Evolutionary conservation across 2,888 invertebrate species (phyloP).

Genomic region (Drosophila neotestacea): DNA sequence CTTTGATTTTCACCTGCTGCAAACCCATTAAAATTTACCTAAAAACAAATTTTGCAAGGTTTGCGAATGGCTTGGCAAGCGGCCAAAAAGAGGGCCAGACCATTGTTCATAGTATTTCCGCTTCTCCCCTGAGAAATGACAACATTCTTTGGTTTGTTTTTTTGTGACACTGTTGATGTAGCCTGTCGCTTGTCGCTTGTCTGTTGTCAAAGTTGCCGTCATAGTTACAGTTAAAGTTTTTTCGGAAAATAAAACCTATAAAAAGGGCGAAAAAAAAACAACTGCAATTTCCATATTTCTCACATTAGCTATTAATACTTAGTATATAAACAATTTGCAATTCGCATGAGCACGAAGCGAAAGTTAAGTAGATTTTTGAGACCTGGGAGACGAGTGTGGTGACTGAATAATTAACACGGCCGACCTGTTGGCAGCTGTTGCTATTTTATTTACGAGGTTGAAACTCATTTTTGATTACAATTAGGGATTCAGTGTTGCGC

Average conservation of each 20-base stretch:
- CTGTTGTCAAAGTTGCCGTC: conserved; percentile 38
- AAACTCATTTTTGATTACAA: conserved; percentile 34
- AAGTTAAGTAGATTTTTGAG: conserved; percentile 23
- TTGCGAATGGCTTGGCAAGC: conserved; percentile 55
- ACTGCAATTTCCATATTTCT: conserved; percentile 63
- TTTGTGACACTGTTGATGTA: conserved; percentile 13
- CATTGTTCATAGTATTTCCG: conserved; percentile 47
- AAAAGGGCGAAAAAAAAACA: neutral
- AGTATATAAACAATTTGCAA: conserved; percentile 68
- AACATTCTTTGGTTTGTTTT: conserved; percentile 28
- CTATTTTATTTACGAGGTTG: conserved; percentile 35
- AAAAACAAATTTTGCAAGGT: conserved; percentile 26
- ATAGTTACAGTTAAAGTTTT: conserved; percentile 34
- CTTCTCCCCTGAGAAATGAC: conserved; percentile 41
- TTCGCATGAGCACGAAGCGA: conserved; percentile 51
- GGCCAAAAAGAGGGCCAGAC: conserved; percentile 41
- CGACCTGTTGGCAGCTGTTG: conserved; percentile 53
- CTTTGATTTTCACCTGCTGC: conserved; percentile 30
- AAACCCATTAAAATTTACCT: conserved; percentile 33
- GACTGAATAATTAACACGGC: conserved; percentile 66
- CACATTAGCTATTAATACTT: conserved; percentile 67
- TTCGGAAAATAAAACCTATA: conserved; percentile 4
- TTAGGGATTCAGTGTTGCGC: conserved; percentile 47
- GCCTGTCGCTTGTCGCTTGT: conserved; percentile 31
- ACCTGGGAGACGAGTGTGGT: neutral